phyloP scores from a whole-genome alignment of 2,888 invertebrate genomes.

The Melitaea athalia region DNA sequence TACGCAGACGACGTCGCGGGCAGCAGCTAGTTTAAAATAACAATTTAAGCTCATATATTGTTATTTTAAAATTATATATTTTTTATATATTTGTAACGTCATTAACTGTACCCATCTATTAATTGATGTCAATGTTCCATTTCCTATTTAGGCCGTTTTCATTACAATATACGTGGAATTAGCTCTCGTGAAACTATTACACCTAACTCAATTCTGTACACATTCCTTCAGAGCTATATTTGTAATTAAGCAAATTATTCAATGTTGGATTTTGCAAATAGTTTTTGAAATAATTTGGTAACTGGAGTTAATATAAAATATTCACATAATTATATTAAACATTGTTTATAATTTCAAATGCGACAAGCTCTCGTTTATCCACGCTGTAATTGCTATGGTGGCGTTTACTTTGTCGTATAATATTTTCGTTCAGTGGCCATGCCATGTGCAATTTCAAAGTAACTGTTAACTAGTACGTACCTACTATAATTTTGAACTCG shows the following conservation, averaged over 20 bases:
- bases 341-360: neutral
- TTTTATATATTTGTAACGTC: neutral
- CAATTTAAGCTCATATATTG: no score
- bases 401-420: conserved; percentile 46
- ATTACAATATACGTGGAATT: conserved; percentile 24
- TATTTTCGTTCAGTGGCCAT: conserved; percentile 67
- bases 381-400: conserved; percentile 46
- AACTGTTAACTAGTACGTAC: conserved; percentile 30
- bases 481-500: conserved; percentile 29
- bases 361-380: neutral
- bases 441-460: conserved; percentile 42
- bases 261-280: no score
- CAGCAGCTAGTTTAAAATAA: no score
- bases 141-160: conserved; percentile 50
- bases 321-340: no score
- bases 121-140: conserved; percentile 49
- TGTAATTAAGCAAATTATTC: no score
- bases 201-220: neutral
- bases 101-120: conserved; percentile 2
- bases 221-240: neutral
- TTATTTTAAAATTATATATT: neutral
- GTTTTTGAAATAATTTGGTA: no score
- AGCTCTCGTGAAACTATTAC: neutral
- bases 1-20: no score
- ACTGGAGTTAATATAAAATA: no score